A percentile compares a stretch with the other conserved stretches of the same genome.
Evolutionary conservation across 2,113 vertebrate species (phyloP).

Genomic region (Clarias gariepinus): DNA sequence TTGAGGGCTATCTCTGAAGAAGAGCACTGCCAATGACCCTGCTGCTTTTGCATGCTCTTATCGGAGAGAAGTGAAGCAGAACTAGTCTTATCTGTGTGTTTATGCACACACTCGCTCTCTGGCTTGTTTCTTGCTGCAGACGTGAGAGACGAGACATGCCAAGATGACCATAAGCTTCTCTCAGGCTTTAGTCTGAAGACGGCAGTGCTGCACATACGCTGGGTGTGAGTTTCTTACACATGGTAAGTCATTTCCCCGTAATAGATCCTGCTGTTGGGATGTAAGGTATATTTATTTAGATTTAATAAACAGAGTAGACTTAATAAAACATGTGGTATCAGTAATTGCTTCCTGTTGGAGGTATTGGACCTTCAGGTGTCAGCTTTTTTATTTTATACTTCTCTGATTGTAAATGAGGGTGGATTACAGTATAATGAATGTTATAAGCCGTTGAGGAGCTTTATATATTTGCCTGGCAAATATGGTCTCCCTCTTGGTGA

Average conservation of each 20-base stretch:
- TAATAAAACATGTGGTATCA: neutral
- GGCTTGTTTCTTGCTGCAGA: constrained; percentile 41
- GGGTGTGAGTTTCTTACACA: constrained; percentile 35
- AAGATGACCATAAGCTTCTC: constrained; percentile 59
- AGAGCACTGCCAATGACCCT: constrained; percentile 57
- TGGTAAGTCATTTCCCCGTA: constrained; percentile 61
- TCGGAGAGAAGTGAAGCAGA: constrained; percentile 62
- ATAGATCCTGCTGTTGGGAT: neutral
- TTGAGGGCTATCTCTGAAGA: constrained; percentile 40
- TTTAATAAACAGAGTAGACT: neutral
- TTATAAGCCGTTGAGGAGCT: neutral
- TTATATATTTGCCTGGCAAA: constrained; percentile 37
- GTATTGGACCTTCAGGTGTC: neutral
- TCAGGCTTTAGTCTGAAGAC: constrained; percentile 42
- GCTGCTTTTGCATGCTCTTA: constrained; percentile 72
- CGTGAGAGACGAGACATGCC: constrained; percentile 56
- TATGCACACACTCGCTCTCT: constrained; percentile 56
- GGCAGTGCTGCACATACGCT: constrained; percentile 39
- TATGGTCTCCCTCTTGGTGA: neutral
- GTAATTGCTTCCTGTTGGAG: neutral
- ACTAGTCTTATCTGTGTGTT: constrained; percentile 74
- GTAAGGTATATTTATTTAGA: neutral
- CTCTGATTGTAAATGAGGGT: constrained; percentile 14
- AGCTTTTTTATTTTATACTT: neutral
- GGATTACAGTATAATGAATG: neutral